Conservation (phyloP, 2,113 vertebrate genomes). For the Brachionichthys hirsutus region DNA sequence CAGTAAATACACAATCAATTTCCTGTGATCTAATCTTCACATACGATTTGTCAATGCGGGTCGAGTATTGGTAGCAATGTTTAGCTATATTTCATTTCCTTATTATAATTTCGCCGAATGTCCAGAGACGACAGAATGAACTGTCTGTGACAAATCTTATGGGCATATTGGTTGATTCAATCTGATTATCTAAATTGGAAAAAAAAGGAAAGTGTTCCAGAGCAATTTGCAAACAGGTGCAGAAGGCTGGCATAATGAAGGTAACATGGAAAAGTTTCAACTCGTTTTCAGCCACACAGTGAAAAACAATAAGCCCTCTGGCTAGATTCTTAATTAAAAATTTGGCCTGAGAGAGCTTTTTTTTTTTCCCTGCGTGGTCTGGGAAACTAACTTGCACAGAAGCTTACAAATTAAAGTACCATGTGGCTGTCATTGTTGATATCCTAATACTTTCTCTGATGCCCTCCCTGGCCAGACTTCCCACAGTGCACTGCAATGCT, state of each 20-base stretch:
- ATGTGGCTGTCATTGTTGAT: slow-evolving; percentile 40
- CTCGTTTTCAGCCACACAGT: slow-evolving; percentile 38
- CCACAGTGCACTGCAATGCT: slow-evolving; percentile 1
- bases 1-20: too few species aligned
- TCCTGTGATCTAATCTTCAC: too few species aligned
- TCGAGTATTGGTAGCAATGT: background rate
- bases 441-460: slow-evolving; percentile 37
- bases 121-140: too few species aligned
- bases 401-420: slow-evolving; percentile 39
- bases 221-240: slow-evolving; percentile 26
- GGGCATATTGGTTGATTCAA: slow-evolving; percentile 18
- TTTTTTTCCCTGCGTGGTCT: slow-evolving; percentile 18
- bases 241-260: slow-evolving; percentile 27
- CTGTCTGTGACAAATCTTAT: background rate
- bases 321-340: slow-evolving; percentile 63
- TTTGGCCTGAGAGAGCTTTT: slow-evolving; percentile 31
- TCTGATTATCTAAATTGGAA: slow-evolving; percentile 23
- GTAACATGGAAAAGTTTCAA: slow-evolving; percentile 52
- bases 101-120: background rate
- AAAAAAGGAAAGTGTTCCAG: slow-evolving; percentile 1
- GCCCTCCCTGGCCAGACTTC: slow-evolving; percentile 14
- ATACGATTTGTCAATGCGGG: too few species aligned
- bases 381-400: slow-evolving; percentile 40
- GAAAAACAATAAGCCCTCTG: slow-evolving; percentile 50
- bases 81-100: background rate